Conservation (phyloP, 2,113 vertebrate genomes). For the Coregonus clupeaformis region DNA sequence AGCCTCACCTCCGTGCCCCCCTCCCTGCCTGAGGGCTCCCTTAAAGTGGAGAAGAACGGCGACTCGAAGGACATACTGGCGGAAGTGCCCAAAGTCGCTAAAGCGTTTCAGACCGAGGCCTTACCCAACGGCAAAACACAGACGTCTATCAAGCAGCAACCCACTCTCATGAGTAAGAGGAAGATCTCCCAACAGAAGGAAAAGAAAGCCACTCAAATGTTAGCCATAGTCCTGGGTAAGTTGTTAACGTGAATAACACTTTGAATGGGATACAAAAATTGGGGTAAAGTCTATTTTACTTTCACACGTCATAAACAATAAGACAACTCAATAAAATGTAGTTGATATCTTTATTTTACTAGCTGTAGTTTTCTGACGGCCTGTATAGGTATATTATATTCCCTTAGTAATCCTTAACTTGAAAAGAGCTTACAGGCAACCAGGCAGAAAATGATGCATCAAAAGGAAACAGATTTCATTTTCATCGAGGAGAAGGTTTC, state of each 20-base stretch:
- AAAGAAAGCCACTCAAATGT: slow-evolving; percentile 98
- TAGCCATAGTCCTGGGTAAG: slow-evolving; percentile 97
- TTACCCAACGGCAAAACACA: slow-evolving; percentile 93
- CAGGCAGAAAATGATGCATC: slow-evolving; percentile 9
- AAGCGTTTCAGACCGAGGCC: slow-evolving; percentile 89
- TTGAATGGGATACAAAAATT: not conserved
- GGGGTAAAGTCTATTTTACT: not conserved
- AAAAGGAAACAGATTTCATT: slow-evolving; percentile 11
- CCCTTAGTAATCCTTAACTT: not conserved
- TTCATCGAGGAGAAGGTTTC: not conserved
- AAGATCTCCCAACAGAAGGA: slow-evolving; percentile 98
- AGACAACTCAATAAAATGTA: not conserved
- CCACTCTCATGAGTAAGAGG: slow-evolving; percentile 80
- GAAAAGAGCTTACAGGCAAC: slow-evolving; percentile 29
- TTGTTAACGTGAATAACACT: not conserved
- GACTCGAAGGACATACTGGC: slow-evolving; percentile 72
- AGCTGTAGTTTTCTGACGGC: not conserved
- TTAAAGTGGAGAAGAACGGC: slow-evolving; percentile 84
- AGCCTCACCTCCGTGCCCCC: slow-evolving; percentile 76
- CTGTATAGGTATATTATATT: not conserved
- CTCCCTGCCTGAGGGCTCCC: slow-evolving; percentile 74
- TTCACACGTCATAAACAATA: not conserved
- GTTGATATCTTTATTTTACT: not conserved
- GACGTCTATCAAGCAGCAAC: slow-evolving; percentile 82
- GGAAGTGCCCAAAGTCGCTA: slow-evolving; percentile 71